Base-by-base conservation (phyloP, 2,797 vertebrate genomes). In the Sorex maritimensis region DNA sequence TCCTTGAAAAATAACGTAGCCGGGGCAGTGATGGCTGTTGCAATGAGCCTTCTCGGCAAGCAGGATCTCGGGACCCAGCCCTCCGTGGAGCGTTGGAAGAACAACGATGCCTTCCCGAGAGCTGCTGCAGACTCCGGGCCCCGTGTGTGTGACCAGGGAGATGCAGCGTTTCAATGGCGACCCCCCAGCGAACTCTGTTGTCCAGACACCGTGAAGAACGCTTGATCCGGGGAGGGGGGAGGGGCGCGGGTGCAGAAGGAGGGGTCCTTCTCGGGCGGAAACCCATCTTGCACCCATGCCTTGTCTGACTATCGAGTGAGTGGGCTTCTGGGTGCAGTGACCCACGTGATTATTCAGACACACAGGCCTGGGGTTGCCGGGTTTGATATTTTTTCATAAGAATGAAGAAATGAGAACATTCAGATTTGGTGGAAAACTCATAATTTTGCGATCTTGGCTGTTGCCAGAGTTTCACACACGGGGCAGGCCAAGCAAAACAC, bases 401-500 rank as follows among this genome's bases (percentile, higher is more conserved):
- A 91, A 65, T 61, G 44, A 61, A 34, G 58, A 95, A 95, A 92
- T 81, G 38, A 65, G 68, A 71, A 95, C 94, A 91, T 81, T 86
- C 61, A 91, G 13, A 90, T 68, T 95, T 91, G 89, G 81, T 49
- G 30, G 86, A 92, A 94, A 96, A 95, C 34, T 82, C 28, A 2
- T 79, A 52, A 81, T 89, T 91, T 92, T 80, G 63, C 94, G 87
- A 88, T 55, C n/a, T n/a, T 94, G 90, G 80, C 61, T 93, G 93
- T 84, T 72, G 87, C 92, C n/a, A 82, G 75, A 85, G 88, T 90
- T 88, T 94, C 85, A 80, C 63, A 93, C 15, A 67, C 19, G 86
- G 44, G 49, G 26, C 28, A 94, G 58, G 82, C 90, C 83, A 93
- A 94, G 91, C 84, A 72, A 81, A 87, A 91, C 67, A 91, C 41